phyloP scores from a whole-genome alignment of 2,113 vertebrate genomes.

The Protobothrops mucrosquamatus region DNA sequence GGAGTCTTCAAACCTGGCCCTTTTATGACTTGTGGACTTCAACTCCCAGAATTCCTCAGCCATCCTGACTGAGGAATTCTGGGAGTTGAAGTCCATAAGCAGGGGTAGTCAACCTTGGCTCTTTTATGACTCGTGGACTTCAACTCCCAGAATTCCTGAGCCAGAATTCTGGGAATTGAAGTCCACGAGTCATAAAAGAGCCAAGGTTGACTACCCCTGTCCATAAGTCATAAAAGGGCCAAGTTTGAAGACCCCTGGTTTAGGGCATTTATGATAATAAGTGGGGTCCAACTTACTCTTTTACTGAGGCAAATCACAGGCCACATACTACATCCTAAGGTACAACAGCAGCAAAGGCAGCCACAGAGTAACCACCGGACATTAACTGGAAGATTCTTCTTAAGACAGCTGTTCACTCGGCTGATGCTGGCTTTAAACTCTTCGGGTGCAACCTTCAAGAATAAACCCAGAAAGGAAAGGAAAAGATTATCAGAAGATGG shows the following conservation, averaged over 20 bases:
- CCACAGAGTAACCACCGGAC: slow-evolving; percentile 97
- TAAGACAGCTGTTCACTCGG: slow-evolving; percentile 94
- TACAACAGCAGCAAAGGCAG: slow-evolving; percentile 98
- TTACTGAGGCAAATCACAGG: slow-evolving; percentile 99
- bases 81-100: neutral
- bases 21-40: no score
- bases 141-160: no score
- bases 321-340: slow-evolving; percentile 98
- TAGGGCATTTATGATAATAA: slow-evolving; percentile 1
- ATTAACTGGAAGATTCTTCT: slow-evolving; percentile 96
- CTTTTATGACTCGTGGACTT: no score
- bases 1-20: no score
- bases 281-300: slow-evolving; percentile 81
- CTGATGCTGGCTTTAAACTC: slow-evolving; percentile 98
- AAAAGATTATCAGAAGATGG: no score
- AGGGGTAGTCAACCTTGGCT: neutral
- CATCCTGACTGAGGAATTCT: no score
- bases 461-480: neutral
- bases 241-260: neutral
- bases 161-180: no score
- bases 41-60: no score
- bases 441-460: slow-evolving; percentile 90
- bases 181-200: no score
- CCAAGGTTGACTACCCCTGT: no score
- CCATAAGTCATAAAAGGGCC: no score